phyloP scores from a whole-genome alignment of 53 echinoderm and acorn worm species.

The Stichopus horrens region DNA sequence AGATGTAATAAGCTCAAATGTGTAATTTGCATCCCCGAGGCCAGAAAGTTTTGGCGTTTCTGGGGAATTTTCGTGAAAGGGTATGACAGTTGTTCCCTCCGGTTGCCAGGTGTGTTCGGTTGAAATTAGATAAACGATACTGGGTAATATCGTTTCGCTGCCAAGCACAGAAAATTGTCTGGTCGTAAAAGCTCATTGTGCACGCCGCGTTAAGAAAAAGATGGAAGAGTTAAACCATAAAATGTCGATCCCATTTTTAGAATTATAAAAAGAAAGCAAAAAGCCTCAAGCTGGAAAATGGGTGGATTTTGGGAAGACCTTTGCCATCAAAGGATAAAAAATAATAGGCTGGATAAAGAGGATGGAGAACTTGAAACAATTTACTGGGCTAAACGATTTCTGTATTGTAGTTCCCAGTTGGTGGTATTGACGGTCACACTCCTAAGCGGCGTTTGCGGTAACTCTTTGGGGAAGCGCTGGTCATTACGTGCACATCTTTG shows the following conservation, averaged over 20 bases:
- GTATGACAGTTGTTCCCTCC: constrained; percentile 37
- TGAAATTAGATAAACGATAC: constrained; percentile 36
- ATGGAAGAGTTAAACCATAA: constrained; percentile 9
- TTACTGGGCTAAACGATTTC: constrained; percentile 35
- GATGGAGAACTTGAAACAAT: constrained; percentile 23
- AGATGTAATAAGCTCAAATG: constrained; percentile 47
- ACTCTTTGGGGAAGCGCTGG: background rate
- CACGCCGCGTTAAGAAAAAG: constrained; percentile 23
- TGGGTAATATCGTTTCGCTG: constrained; percentile 42
- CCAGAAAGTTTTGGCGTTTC: constrained; percentile 42
- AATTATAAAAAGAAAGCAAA: constrained; percentile 9
- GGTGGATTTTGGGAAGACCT: background rate
- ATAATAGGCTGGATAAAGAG: background rate
- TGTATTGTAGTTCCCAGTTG: constrained; percentile 16
- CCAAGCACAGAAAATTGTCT: constrained; percentile 40
- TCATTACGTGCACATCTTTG: background rate
- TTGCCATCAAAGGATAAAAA: constrained; percentile 40
- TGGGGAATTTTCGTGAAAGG: constrained; percentile 40
- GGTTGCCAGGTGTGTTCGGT: constrained; percentile 42
- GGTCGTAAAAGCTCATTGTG: constrained; percentile 17
- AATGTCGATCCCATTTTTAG: constrained; percentile 33
- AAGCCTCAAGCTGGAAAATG: constrained; percentile 14
- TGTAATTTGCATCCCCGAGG: constrained; percentile 37
- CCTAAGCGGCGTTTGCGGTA: background rate
- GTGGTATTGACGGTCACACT: background rate